Conservation (phyloP, 2,888 invertebrate genomes). For the Blera fallax region DNA sequence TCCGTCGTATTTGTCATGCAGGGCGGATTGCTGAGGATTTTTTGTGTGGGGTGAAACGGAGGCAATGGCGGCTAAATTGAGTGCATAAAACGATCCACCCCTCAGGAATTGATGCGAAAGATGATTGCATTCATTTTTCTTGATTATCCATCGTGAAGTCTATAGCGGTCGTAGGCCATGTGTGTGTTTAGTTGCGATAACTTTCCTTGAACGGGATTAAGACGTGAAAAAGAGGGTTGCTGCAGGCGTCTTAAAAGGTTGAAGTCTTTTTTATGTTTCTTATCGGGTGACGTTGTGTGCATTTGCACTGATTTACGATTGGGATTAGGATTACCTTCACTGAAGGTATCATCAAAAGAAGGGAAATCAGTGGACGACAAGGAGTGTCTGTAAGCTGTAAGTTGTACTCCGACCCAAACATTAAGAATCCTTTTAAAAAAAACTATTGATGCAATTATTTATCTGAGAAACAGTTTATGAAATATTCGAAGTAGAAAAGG, state of each 20-base stretch:
- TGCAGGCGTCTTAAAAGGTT: constrained; percentile 8
- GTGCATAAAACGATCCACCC: constrained; percentile 46
- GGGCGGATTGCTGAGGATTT: constrained; percentile 38
- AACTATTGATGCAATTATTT: no score
- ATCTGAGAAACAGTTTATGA: no score
- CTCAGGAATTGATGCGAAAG: constrained; percentile 58
- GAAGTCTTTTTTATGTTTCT: constrained; percentile 5
- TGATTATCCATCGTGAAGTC: constrained; percentile 49
- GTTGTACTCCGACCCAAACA: no score
- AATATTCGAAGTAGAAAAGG: no score
- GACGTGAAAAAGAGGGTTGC: constrained; percentile 7
- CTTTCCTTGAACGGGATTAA: constrained; percentile 59
- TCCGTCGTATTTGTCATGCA: constrained; percentile 64
- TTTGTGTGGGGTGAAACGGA: constrained; percentile 6
- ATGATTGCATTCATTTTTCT: constrained; percentile 67
- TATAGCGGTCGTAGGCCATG: constrained; percentile 8
- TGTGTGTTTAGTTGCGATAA: constrained; percentile 59
- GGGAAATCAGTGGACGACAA: no score
- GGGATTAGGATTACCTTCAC: constrained; percentile 43
- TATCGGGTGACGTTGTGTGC: constrained; percentile 54
- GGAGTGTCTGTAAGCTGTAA: no score
- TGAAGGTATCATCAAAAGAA: no score
- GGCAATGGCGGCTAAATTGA: constrained; percentile 46
- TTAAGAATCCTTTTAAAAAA: no score
- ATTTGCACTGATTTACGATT: constrained; percentile 58